phyloP scores from a whole-genome alignment of 1,140 invertebrate genomes.

The Drosophila truncata region DNA sequence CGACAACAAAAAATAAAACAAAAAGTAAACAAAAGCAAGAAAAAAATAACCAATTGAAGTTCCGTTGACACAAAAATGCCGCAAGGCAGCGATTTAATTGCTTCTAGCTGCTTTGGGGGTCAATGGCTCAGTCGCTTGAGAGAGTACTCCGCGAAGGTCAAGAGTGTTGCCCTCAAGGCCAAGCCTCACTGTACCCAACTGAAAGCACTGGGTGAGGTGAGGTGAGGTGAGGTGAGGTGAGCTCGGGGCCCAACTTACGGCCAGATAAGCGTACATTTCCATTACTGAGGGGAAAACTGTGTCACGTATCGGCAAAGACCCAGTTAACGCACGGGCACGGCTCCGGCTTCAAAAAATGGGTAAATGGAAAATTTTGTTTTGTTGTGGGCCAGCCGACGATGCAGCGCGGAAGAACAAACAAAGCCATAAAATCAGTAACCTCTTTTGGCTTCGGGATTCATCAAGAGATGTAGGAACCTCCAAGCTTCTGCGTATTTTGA shows the following conservation, averaged over 20 bases:
- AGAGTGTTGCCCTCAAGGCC: conserved; percentile 33
- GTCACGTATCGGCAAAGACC: conserved; percentile 58
- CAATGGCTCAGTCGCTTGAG: conserved; percentile 39
- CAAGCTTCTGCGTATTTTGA: conserved; percentile 1
- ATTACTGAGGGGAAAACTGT: conserved; percentile 40
- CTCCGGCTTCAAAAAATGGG: conserved; percentile 17
- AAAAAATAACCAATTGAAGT: conserved; percentile 69
- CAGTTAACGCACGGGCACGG: conserved; percentile 40
- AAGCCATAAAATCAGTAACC: conserved; percentile 21
- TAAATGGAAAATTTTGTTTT: conserved; percentile 50
- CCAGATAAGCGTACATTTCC: conserved; percentile 50
- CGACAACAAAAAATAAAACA: conserved; percentile 23
- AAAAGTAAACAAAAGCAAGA: conserved; percentile 15
- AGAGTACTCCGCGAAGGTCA: conserved; percentile 40
- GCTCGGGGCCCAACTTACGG: conserved; percentile 1
- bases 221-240: conserved; percentile 24
- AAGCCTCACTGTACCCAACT: conserved; percentile 27
- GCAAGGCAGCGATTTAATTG: conserved; percentile 43
- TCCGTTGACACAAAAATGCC: conserved; percentile 72
- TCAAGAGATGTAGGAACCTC: not conserved
- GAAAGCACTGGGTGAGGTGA: conserved; percentile 26
- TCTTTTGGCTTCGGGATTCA: not conserved
- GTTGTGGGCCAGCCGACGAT: conserved; percentile 14
- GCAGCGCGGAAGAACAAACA: conserved; percentile 32
- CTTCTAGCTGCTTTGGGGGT: conserved; percentile 55